A percentile compares a stretch with the other conserved stretches of the same genome.
phyloP scores from a whole-genome alignment of 2,113 vertebrate species.

The Corvus hawaiiensis region DNA sequence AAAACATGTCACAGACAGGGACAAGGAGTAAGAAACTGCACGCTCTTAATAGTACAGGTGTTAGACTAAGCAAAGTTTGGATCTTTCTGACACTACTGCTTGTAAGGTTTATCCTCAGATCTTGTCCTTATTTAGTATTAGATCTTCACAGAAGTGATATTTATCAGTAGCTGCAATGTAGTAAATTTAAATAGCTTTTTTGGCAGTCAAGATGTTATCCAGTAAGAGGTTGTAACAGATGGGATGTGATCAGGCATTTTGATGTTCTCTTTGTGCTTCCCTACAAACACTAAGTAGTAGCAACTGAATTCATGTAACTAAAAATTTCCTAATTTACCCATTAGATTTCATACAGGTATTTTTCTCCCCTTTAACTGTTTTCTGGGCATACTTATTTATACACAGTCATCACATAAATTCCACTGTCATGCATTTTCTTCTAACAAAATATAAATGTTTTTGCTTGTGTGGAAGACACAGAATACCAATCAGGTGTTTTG shows the following conservation, averaged over 20 bases:
- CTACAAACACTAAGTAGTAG: constrained; percentile 29
- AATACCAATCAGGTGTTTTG: constrained; percentile 28
- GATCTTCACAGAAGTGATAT: constrained; percentile 29
- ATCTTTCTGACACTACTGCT: constrained; percentile 16
- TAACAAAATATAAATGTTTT: constrained; percentile 32
- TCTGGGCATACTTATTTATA: not conserved
- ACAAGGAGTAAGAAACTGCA: not conserved
- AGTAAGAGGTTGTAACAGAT: constrained; percentile 48
- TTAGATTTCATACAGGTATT: constrained; percentile 51
- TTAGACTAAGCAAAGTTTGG: not conserved
- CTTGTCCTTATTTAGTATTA: constrained; percentile 53
- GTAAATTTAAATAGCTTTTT: constrained; percentile 62
- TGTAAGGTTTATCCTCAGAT: constrained; percentile 43
- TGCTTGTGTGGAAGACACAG: not conserved
- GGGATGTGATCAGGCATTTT: constrained; percentile 50
- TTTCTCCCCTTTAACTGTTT: constrained; percentile 24
- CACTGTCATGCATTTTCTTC: constrained; percentile 27
- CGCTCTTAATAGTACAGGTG: not conserved
- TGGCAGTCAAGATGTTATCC: constrained; percentile 50
- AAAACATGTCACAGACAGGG: not conserved
- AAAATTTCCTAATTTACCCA: constrained; percentile 34
- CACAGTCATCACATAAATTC: constrained; percentile 17
- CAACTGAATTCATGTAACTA: constrained; percentile 43
- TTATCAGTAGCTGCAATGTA: constrained; percentile 46
- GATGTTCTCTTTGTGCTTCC: constrained; percentile 54